Conservation (phyloP, 2,797 vertebrate genomes). For the Salarias fasciatus region DNA sequence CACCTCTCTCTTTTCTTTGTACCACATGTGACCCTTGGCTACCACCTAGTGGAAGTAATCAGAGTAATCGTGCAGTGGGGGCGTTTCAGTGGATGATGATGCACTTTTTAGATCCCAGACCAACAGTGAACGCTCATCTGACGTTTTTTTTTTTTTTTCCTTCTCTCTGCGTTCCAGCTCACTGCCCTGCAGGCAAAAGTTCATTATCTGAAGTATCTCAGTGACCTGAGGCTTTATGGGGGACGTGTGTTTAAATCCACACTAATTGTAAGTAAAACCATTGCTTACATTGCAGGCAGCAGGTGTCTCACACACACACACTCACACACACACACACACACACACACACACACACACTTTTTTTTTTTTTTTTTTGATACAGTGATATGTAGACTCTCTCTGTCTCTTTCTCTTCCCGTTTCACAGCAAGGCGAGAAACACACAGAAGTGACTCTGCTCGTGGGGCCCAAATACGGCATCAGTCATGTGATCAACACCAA, state of each 20-base stretch:
- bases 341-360: too few species aligned
- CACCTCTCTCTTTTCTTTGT: conserved; percentile 2
- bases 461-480: conserved; percentile 97
- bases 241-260: conserved; percentile 96
- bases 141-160: conserved; percentile 1
- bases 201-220: conserved; percentile 98
- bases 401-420: conserved; percentile 22
- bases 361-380: too few species aligned
- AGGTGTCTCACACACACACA: neutral
- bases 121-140: neutral
- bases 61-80: conserved; percentile 1
- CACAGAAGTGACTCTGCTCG: conserved; percentile 95
- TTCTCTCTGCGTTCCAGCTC: conserved; percentile 80
- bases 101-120: neutral
- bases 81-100: conserved; percentile 9
- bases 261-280: conserved; percentile 87
- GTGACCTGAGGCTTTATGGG: conserved; percentile 94
- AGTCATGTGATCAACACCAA: conserved; percentile 99
- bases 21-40: conserved; percentile 42
- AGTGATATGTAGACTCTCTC: neutral
- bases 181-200: conserved; percentile 98
- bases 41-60: conserved; percentile 64
- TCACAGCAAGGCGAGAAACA: conserved; percentile 96
- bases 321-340: too few species aligned
- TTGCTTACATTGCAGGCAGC: neutral